Evolutionary conservation across 2,888 invertebrate species (phyloP).

Genomic region (Drosophila macrospina): DNA sequence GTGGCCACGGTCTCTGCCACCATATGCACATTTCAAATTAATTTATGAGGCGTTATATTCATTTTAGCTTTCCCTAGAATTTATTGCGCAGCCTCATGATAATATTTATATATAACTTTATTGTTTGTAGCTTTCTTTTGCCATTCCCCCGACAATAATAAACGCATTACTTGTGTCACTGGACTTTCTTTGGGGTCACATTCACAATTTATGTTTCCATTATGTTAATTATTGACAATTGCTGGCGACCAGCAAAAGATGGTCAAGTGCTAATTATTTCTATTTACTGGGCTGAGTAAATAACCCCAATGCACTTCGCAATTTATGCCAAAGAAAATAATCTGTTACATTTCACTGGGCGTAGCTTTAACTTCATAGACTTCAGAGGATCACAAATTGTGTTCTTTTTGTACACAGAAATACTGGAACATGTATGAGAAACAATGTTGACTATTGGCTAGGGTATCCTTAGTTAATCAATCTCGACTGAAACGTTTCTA

Average conservation of each 20-base stretch:
- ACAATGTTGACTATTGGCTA: too few relatives aligned
- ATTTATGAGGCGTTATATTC: conserved; percentile 79
- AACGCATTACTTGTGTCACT: conserved; percentile 62
- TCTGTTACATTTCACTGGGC: background rate
- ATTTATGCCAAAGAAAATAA: conserved; percentile 16
- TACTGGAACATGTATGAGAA: too few relatives aligned
- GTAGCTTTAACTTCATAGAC: background rate
- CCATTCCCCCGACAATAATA: conserved; percentile 25
- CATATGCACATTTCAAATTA: conserved; percentile 75
- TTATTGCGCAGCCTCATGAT: conserved; percentile 47
- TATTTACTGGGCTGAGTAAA: conserved; percentile 39
- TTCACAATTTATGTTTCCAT: conserved; percentile 74
- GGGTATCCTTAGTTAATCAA: background rate
- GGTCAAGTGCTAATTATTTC: conserved; percentile 60
- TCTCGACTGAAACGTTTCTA: background rate
- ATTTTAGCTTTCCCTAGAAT: conserved; percentile 66
- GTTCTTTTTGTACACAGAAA: too few relatives aligned
- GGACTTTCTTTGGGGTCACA: conserved; percentile 72
- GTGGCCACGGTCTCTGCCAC: conserved; percentile 18
- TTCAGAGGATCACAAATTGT: too few relatives aligned
- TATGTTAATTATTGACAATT: conserved; percentile 83
- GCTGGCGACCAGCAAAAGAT: conserved; percentile 36
- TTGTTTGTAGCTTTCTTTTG: conserved; percentile 44
- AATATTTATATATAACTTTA: conserved; percentile 37
- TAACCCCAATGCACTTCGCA: conserved; percentile 43